Evolutionary conservation across 1,140 invertebrate species (phyloP).

Genomic region (Euura lappo): DNA sequence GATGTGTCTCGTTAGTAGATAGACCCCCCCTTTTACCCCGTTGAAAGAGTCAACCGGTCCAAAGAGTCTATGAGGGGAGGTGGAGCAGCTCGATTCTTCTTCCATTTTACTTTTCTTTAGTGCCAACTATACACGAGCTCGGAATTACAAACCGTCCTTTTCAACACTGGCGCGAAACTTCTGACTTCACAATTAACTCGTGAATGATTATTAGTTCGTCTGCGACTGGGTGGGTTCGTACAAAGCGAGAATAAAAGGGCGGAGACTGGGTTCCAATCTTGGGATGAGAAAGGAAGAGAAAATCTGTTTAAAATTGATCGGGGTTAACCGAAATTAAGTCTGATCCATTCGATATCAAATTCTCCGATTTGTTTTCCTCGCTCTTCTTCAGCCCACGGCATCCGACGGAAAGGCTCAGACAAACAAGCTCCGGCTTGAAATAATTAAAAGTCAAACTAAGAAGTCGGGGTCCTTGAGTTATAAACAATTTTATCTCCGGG

Average conservation of each 20-base stretch:
- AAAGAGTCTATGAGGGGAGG: slow-evolving; percentile 12
- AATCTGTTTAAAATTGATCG: too few species aligned
- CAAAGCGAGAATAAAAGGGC: too few species aligned
- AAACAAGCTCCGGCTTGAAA: slow-evolving; percentile 28
- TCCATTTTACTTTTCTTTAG: neutral
- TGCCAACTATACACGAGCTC: slow-evolving; percentile 18
- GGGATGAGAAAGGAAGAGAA: neutral
- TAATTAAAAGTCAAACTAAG: slow-evolving; percentile 39
- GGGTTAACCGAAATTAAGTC: neutral
- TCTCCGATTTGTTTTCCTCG: neutral
- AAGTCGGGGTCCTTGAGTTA: slow-evolving; percentile 27
- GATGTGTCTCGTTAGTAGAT: slow-evolving; percentile 30
- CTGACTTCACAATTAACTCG: neutral
- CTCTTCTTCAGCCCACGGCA: neutral
- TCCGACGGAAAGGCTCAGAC: neutral
- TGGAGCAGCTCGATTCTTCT: neutral
- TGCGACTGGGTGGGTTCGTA: too few species aligned
- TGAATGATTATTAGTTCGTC: neutral
- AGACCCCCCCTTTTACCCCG: slow-evolving; percentile 4
- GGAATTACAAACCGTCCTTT: slow-evolving; percentile 34
- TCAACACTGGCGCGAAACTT: neutral
- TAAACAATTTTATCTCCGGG: slow-evolving; percentile 43
- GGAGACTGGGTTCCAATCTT: too few species aligned
- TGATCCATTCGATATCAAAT: neutral
- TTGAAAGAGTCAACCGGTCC: slow-evolving; percentile 19